Percentiles rank a stretch among this genome's conserved stretches.
These are phyloP conservation scores for Leucoraja ocellata DNA, from an alignment of 2,797 vertebrate genomes.

Conservation along the genomic window DNA sequence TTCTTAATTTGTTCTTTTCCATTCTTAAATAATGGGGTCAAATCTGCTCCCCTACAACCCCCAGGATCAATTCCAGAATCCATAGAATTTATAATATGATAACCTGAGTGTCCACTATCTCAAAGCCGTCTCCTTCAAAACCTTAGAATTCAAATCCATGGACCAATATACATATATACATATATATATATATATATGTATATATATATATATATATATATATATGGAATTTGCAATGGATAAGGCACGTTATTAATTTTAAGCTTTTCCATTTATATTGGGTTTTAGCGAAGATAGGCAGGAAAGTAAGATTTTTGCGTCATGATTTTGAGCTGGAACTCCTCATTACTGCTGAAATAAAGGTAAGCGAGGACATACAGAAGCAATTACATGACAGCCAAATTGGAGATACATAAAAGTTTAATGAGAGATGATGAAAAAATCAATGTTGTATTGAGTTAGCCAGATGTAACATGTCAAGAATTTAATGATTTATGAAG, in stretches of 20 bases:
- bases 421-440: conserved; percentile 38
- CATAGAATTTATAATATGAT: no score
- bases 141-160: no score
- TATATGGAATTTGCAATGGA: neutral
- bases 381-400: conserved; percentile 26
- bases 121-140: no score
- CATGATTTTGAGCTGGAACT: conserved; percentile 6
- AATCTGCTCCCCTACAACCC: no score
- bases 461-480: conserved; percentile 21
- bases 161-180: no score
- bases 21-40: no score
- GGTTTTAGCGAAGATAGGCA: neutral
- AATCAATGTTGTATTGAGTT: conserved; percentile 37
- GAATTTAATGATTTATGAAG: conserved; percentile 15
- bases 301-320: neutral
- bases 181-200: no score
- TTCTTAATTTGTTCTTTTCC: no score
- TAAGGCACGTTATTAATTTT: neutral
- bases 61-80: no score
- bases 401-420: conserved; percentile 34
- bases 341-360: conserved; percentile 15
- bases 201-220: no score
- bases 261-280: neutral
- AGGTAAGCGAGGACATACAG: neutral
- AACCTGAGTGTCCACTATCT: no score